These are phyloP conservation scores for Toxostoma redivivum DNA, from an alignment of 2,113 vertebrate genomes.

Conservation along the genomic window DNA sequence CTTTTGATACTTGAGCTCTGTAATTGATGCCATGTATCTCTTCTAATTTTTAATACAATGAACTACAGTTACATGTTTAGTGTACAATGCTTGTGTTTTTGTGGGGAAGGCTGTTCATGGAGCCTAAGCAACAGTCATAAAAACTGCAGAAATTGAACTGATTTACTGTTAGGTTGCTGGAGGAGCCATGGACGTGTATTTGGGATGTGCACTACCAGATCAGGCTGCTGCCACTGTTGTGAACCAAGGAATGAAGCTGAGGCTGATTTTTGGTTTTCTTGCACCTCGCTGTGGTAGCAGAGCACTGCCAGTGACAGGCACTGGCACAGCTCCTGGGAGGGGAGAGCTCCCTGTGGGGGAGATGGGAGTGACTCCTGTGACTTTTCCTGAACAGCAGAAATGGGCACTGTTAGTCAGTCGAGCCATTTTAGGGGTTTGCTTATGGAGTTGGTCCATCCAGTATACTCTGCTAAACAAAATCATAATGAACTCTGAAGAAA, in stretches of 20 bases:
- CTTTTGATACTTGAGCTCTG: neutral
- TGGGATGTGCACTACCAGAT: neutral
- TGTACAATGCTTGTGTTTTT: neutral
- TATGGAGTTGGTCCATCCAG: neutral
- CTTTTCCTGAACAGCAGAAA: neutral
- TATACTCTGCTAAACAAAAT: neutral
- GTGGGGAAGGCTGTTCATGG: neutral
- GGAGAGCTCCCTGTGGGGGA: neutral
- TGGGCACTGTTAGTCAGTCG: neutral
- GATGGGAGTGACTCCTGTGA: neutral
- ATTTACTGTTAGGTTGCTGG: neutral
- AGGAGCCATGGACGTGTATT: neutral
- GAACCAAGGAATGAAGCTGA: neutral
- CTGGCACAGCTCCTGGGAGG: fast-evolving
- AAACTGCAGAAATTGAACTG: neutral
- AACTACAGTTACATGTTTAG: neutral
- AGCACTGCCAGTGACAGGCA: neutral
- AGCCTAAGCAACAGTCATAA: neutral
- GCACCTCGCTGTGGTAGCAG: neutral
- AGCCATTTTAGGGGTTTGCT: neutral
- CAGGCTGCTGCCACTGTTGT: neutral
- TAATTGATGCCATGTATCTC: neutral
- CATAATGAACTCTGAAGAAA: neutral
- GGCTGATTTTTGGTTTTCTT: neutral
- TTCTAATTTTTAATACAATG: neutral